Conservation (phyloP, 2,888 invertebrate species). For the Lasioglossum marginatum region DNA sequence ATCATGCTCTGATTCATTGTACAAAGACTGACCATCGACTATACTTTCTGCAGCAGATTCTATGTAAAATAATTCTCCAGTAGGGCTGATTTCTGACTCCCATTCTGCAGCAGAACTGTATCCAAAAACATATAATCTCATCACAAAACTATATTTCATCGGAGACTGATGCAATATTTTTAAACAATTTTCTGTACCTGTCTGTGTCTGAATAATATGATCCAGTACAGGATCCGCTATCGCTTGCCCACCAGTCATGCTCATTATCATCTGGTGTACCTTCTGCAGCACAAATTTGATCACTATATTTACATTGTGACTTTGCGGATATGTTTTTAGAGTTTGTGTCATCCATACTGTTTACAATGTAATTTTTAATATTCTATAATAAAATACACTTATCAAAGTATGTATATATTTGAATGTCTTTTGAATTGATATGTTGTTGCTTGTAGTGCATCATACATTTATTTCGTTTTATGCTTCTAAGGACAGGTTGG, state of each 20-base stretch:
- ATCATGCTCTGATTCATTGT: constrained; percentile 61
- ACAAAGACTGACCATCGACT: constrained; percentile 50
- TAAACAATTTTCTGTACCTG: constrained; percentile 71
- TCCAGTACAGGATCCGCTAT: constrained; percentile 81
- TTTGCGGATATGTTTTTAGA: constrained; percentile 34
- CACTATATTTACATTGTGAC: constrained; percentile 46
- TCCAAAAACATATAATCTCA: constrained; percentile 17
- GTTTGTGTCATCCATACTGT: constrained; percentile 41
- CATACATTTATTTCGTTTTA: constrained; percentile 12
- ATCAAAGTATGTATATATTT: neutral
- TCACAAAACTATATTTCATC: neutral
- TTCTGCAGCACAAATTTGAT: constrained; percentile 44
- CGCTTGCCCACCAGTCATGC: constrained; percentile 82
- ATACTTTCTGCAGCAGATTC: constrained; percentile 76
- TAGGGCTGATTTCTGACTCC: constrained; percentile 79
- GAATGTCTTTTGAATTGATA: neutral
- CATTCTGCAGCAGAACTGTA: constrained; percentile 81
- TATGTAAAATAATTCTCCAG: constrained; percentile 81
- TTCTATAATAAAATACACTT: neutral
- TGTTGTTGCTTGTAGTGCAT: neutral
- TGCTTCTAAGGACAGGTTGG: constrained; percentile 42
- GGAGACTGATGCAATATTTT: neutral
- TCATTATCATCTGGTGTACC: constrained; percentile 74
- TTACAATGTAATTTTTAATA: neutral
- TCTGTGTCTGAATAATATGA: constrained; percentile 82